A percentile compares a stretch with the other conserved stretches of the same genome.
Conservation (phyloP, 53 echinoderm and acorn worm species). For the Paracentrotus lividus region DNA sequence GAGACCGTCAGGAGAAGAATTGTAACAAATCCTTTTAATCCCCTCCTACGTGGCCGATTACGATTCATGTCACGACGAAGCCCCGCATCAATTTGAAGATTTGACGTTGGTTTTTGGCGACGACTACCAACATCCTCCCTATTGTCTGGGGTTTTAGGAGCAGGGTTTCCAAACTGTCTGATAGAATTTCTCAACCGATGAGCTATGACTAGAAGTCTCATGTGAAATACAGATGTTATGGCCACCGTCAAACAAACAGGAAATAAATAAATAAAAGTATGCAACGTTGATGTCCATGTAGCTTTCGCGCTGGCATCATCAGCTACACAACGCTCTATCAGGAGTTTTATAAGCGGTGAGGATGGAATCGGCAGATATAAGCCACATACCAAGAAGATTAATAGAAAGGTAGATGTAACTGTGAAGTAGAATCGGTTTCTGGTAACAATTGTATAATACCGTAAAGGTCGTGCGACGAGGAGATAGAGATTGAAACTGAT, state of each 20-base stretch:
- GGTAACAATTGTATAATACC: background rate
- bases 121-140: background rate
- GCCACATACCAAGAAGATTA: background rate
- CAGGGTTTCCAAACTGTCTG: background rate
- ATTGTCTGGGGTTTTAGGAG: background rate
- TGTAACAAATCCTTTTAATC: background rate
- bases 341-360: background rate
- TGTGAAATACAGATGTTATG: background rate
- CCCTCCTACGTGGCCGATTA: background rate
- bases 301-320: background rate
- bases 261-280: background rate
- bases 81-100: background rate
- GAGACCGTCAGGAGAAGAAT: background rate
- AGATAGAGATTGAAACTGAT: background rate
- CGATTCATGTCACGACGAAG: background rate
- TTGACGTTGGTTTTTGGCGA: background rate
- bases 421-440: background rate
- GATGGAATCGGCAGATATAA: background rate
- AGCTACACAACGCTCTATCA: background rate
- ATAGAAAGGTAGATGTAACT: background rate
- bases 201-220: background rate
- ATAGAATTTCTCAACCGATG: background rate
- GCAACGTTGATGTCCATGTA: background rate
- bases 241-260: background rate
- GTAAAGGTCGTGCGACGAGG: background rate